Evolutionary conservation across 2,113 vertebrate genomes (phyloP), one percentile per base, ranked within the genome.

Genomic region (Callionymus lyra): DNA sequence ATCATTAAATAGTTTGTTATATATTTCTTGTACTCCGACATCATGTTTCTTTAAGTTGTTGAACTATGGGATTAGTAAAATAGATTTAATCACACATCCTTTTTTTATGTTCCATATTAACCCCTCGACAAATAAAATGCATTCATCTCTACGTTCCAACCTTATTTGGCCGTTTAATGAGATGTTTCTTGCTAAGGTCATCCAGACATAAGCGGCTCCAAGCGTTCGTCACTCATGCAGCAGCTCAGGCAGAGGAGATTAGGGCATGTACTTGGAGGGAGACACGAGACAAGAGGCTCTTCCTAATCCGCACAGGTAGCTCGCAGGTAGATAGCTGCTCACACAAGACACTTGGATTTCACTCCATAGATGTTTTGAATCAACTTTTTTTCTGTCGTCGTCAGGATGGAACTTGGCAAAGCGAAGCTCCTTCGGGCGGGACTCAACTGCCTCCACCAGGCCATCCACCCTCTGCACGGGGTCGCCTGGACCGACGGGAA

Each of bases 401-500:
- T 57, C 68, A 77, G 57, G 47, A 97, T 98, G 95, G 92, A 97
- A 53, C 68, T 98, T 44, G 95, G 95, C 45, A 90, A 92, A 63
- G 93, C 89, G 35, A 93, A 89, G 60, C 88, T 99, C 39, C 82
- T 89, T 41, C 85, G 92, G 80, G 89, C 87, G 0, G 92, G 93
- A 13, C 77, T 94, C 68, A 98, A 99, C 41, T 83, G 85, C 2
- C 80, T 99, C 0, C 79, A 88, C 68, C 93, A 94, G 70, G 94
- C 95, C 18, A 65, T 95, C 42, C 94, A 99, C 59, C 93, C 92
- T 0, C 9, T 86, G 53, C 89, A 95, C 0, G 95, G 95, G 47
- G 89, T 99, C 9, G 90, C 90, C 4, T 98, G 95, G 94, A 99
- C 94, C 0, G 89, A 99, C 4, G 95, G 95, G 48, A 90, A 76